These are phyloP conservation scores for Parnassius smintheus DNA, from an alignment of 2,888 invertebrate genomes.

Conservation along the genomic window DNA sequence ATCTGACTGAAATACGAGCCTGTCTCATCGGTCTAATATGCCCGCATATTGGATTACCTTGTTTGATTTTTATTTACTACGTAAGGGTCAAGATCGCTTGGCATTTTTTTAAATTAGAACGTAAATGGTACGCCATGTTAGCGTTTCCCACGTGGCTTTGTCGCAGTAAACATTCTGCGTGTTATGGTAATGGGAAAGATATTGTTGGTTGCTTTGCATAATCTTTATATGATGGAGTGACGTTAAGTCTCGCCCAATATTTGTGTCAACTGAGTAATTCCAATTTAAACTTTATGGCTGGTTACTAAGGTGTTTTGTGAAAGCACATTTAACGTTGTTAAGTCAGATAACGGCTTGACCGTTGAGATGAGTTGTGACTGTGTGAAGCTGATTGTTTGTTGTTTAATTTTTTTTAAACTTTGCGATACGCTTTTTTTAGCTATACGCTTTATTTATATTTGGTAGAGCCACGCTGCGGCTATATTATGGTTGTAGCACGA, in stretches of 20 bases:
- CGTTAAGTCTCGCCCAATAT: conserved; percentile 59
- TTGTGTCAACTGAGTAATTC: neutral
- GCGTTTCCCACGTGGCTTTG: conserved; percentile 68
- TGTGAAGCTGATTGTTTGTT: conserved; percentile 36
- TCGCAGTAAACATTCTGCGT: conserved; percentile 54
- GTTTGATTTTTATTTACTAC: neutral
- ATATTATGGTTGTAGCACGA: too few species aligned
- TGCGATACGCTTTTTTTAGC: too few species aligned
- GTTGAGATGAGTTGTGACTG: conserved; percentile 54
- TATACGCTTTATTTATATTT: too few species aligned
- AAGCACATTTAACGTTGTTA: conserved; percentile 30
- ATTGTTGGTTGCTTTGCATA: conserved; percentile 71
- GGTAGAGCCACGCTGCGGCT: too few species aligned
- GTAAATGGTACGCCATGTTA: conserved; percentile 40
- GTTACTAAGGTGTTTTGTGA: conserved; percentile 31
- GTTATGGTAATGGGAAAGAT: conserved; percentile 70
- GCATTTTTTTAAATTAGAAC: conserved; percentile 10
- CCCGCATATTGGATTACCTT: conserved; percentile 24
- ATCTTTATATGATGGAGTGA: conserved; percentile 60
- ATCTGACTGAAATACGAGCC: conserved; percentile 19
- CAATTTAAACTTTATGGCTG: conserved; percentile 15
- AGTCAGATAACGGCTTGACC: conserved; percentile 48
- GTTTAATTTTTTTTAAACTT: conserved; percentile 29
- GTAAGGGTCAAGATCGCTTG: conserved; percentile 34
- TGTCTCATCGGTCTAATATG: conserved; percentile 23